A percentile compares a stretch with the other conserved stretches of the same genome.
These are phyloP conservation scores for Diabrotica balteata DNA, from an alignment of 2,888 invertebrate genomes.

Conservation along the genomic window DNA sequence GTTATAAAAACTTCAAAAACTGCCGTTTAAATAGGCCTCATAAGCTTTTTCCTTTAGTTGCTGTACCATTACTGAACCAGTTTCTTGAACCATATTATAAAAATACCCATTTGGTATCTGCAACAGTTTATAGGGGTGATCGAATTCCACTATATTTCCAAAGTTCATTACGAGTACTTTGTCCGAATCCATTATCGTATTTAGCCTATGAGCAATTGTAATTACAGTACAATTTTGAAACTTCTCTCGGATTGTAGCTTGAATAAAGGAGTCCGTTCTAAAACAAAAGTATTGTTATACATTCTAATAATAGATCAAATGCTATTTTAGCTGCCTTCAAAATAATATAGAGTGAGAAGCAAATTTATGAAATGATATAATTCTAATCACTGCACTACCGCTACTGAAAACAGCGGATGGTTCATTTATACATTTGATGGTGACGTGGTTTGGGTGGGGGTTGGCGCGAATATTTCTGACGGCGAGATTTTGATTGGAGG, in stretches of 20 bases:
- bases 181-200: conserved; percentile 59
- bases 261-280: conserved; percentile 75
- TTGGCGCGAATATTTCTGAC: no score
- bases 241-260: conserved; percentile 75
- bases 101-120: conserved; percentile 69
- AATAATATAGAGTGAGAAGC: no score
- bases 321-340: no score
- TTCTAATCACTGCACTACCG: no score
- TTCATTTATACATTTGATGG: no score
- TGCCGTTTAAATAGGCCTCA: conserved; percentile 36
- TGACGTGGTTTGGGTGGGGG: no score
- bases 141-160: conserved; percentile 78
- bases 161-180: conserved; percentile 82
- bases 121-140: conserved; percentile 75
- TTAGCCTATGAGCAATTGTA: conserved; percentile 61
- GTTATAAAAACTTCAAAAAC: no score
- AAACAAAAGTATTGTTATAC: conserved; percentile 4
- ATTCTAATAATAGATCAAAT: no score
- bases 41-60: conserved; percentile 48
- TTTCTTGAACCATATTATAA: conserved; percentile 72
- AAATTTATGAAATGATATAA: no score
- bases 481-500: no score
- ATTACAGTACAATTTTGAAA: conserved; percentile 80
- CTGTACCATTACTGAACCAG: conserved; percentile 62
- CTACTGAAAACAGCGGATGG: no score